Percentiles rank a stretch among this genome's conserved stretches.
These are phyloP conservation scores for Glyptemys insculpta DNA, from an alignment of 2,797 vertebrate species.

Conservation along the genomic window DNA sequence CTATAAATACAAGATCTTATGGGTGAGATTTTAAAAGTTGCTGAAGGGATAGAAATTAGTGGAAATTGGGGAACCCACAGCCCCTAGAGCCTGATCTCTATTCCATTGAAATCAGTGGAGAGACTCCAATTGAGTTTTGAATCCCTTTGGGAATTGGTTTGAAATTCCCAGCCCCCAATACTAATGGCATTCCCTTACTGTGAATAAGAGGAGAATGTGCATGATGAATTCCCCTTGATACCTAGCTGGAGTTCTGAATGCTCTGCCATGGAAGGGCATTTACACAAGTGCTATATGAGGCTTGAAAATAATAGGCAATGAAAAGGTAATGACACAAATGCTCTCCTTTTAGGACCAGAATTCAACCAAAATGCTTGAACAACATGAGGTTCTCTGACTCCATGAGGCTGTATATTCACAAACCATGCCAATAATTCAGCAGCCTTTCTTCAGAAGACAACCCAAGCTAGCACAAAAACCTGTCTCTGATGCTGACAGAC, in stretches of 20 bases:
- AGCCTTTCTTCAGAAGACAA: not conserved
- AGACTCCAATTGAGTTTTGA: too few species aligned
- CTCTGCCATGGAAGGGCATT: conserved; percentile 17
- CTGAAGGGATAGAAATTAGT: not conserved
- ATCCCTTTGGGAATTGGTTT: conserved; percentile 39
- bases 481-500: not conserved
- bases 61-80: not conserved
- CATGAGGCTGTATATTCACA: not conserved
- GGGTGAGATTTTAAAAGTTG: not conserved
- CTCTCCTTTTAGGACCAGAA: not conserved
- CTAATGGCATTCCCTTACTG: conserved; percentile 27
- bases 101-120: not conserved
- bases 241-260: not conserved
- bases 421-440: not conserved
- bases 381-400: not conserved
- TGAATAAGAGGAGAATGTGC: conserved; percentile 35
- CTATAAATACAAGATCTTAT: not conserved
- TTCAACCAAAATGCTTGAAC: not conserved
- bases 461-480: not conserved
- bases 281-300: not conserved
- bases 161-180: conserved; percentile 28
- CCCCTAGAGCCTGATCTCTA: not conserved
- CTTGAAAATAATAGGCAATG: conserved; percentile 45
- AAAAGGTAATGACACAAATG: conserved; percentile 7
- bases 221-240: conserved; percentile 24